phyloP scores from a whole-genome alignment of 2,113 vertebrate species.

The Castor canadensis region DNA sequence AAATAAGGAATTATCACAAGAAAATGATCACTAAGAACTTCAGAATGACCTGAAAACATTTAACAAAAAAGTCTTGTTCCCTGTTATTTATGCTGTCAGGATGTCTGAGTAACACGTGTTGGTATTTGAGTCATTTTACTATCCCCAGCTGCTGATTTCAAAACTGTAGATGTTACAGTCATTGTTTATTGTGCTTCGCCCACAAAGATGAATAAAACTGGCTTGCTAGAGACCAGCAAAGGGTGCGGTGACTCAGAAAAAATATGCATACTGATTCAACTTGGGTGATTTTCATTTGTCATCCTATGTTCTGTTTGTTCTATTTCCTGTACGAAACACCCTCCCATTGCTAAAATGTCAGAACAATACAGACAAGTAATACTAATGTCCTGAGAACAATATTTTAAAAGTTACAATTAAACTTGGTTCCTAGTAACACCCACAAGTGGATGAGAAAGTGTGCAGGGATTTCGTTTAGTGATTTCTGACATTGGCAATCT shows the following conservation, averaged over 20 bases:
- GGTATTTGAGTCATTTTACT: slow-evolving; percentile 72
- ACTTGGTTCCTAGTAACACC: slow-evolving; percentile 33
- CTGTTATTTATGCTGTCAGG: slow-evolving; percentile 61
- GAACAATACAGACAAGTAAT: slow-evolving; percentile 67
- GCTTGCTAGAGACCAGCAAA: slow-evolving; percentile 69
- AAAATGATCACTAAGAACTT: slow-evolving; percentile 53
- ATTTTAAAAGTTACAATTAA: slow-evolving; percentile 74
- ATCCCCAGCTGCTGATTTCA: slow-evolving; percentile 64
- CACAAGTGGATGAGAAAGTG: slow-evolving; percentile 24
- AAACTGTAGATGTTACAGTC: slow-evolving; percentile 70
- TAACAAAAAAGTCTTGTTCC: slow-evolving; percentile 49
- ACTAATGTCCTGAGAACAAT: slow-evolving; percentile 46
- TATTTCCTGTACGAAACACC: slow-evolving; percentile 71
- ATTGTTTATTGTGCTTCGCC: slow-evolving; percentile 70
- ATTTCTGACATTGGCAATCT: not conserved
- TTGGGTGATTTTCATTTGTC: slow-evolving; percentile 72
- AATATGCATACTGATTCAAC: slow-evolving; percentile 69
- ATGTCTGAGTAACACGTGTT: slow-evolving; percentile 45
- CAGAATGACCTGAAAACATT: slow-evolving; percentile 28
- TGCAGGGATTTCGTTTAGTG: not conserved
- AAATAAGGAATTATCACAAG: slow-evolving; percentile 21
- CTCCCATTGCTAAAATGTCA: slow-evolving; percentile 77
- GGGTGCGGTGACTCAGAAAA: slow-evolving; percentile 77
- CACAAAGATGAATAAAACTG: slow-evolving; percentile 69
- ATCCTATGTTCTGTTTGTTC: not conserved